Evolutionary conservation across 2,113 vertebrate genomes (phyloP).

Genomic region (Coregonus clupeaformis): DNA sequence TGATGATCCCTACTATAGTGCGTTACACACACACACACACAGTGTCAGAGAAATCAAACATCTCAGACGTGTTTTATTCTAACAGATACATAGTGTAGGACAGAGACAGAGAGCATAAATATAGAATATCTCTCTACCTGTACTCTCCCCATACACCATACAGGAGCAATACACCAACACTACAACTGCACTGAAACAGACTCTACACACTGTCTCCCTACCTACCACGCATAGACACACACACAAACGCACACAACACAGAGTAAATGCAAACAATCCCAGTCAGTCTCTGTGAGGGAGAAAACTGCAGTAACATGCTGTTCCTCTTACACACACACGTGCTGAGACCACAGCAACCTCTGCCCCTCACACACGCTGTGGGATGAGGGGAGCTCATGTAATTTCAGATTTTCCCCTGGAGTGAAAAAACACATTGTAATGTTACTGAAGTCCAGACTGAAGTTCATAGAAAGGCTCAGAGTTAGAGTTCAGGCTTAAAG

Average conservation of each 20-base stretch:
- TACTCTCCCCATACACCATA: constrained; percentile 24
- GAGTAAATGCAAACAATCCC: no score
- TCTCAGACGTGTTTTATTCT: constrained; percentile 56
- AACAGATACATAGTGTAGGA: constrained; percentile 51
- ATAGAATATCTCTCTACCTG: constrained; percentile 58
- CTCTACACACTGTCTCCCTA: neutral
- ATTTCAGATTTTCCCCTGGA: neutral
- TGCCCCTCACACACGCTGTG: neutral
- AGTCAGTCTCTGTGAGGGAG: no score
- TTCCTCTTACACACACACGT: neutral
- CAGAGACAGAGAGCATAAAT: constrained; percentile 63
- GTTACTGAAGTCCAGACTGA: neutral
- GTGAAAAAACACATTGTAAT: neutral
- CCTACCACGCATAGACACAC: no score
- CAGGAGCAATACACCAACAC: constrained; percentile 8
- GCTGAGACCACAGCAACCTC: neutral
- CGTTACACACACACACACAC: neutral
- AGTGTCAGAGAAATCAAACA: neutral
- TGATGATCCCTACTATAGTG: no score
- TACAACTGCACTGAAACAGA: constrained; percentile 22
- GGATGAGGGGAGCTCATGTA: no score
- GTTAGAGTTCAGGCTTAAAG: constrained; percentile 7
- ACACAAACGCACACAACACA: neutral
- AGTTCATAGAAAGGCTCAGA: neutral
- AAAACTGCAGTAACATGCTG: no score